phyloP scores from a whole-genome alignment of 2,113 vertebrate genomes.

The Campylomormyrus tamandua region DNA sequence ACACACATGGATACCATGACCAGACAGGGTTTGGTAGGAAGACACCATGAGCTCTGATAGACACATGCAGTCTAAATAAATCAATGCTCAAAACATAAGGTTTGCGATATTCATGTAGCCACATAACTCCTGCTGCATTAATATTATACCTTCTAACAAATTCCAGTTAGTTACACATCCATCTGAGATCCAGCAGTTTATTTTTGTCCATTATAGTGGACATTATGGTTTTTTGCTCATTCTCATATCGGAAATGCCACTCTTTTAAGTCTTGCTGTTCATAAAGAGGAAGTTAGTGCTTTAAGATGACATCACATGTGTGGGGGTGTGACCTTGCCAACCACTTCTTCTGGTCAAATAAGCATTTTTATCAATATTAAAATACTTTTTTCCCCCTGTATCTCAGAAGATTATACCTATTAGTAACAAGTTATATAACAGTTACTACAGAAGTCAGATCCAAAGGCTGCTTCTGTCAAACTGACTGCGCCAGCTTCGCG shows the following conservation, averaged over 20 bases:
- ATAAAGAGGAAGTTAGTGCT: neutral
- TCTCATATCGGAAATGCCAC: neutral
- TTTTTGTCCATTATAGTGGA: neutral
- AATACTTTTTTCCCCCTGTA: neutral
- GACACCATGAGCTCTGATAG: neutral
- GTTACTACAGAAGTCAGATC: conserved; percentile 43
- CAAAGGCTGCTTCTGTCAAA: conserved; percentile 60
- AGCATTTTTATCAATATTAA: neutral
- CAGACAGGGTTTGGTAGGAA: neutral
- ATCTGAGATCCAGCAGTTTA: neutral
- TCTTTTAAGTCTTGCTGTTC: neutral
- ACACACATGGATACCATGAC: neutral
- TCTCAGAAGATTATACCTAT: neutral
- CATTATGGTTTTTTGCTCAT: neutral
- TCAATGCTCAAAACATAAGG: neutral
- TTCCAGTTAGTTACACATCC: neutral
- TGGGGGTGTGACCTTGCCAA: neutral
- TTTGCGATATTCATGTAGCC: neutral
- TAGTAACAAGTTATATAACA: neutral
- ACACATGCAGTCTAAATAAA: neutral
- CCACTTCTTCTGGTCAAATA: neutral
- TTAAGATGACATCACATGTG: neutral
- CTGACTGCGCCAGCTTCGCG: conserved; percentile 29
- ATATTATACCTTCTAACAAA: neutral
- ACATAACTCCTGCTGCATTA: neutral